A percentile compares a stretch with the other conserved stretches of the same genome.
Conservation (phyloP, 1,140 invertebrate species). For the Drosophila azteca region DNA sequence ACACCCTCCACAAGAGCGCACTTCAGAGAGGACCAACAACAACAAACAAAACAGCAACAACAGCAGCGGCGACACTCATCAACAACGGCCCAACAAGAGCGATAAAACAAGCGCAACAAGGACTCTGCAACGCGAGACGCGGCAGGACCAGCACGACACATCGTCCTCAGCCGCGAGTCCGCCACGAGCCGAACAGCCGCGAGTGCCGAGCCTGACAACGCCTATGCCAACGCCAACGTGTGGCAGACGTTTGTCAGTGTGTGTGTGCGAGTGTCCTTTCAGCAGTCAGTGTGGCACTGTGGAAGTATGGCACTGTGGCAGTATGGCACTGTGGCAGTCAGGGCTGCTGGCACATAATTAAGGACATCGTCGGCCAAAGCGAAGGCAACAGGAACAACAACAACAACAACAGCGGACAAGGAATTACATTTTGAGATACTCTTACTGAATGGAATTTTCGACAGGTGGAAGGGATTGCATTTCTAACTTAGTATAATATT, state of each 20-base stretch:
- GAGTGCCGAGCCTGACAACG: slow-evolving; percentile 57
- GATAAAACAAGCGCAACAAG: slow-evolving; percentile 81
- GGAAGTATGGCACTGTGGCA: slow-evolving; percentile 66
- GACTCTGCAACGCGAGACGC: slow-evolving; percentile 68
- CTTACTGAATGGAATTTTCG: slow-evolving; percentile 14
- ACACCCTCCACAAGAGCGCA: slow-evolving; percentile 72
- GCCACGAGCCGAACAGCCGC: slow-evolving; percentile 48
- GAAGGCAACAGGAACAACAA: slow-evolving; percentile 29
- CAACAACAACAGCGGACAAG: slow-evolving; percentile 11
- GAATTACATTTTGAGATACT: slow-evolving; percentile 40
- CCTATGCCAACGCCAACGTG: slow-evolving; percentile 36
- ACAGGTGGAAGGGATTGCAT: neutral
- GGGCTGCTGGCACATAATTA: slow-evolving; percentile 79
- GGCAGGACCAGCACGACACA: slow-evolving; percentile 66
- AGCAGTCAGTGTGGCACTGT: slow-evolving; percentile 68
- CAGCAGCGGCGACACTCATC: slow-evolving; percentile 68
- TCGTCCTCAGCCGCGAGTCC: slow-evolving; percentile 48
- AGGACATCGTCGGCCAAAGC: slow-evolving; percentile 66
- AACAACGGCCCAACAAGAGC: slow-evolving; percentile 73
- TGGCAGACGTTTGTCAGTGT: slow-evolving; percentile 14
- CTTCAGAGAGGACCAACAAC: slow-evolving; percentile 67
- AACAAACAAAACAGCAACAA: slow-evolving; percentile 46
- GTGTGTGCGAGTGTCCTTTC: slow-evolving; percentile 60
- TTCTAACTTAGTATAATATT: no score
- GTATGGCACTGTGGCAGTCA: slow-evolving; percentile 70